These are phyloP conservation scores for Lamellibrachia luymesi DNA, from an alignment of 1,140 invertebrate genomes.

Conservation along the genomic window DNA sequence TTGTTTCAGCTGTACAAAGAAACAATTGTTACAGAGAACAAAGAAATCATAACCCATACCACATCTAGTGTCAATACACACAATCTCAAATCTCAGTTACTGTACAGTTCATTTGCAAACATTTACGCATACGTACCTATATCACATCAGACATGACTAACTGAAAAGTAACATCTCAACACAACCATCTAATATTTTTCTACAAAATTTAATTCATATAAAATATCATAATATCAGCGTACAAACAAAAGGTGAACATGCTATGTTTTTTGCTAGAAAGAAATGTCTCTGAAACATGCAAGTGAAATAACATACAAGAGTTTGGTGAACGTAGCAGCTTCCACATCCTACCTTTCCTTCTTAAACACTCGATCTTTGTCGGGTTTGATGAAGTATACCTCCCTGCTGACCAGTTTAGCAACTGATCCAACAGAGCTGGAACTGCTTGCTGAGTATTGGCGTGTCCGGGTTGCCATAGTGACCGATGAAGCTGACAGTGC, in stretches of 20 bases:
- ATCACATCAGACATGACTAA: neutral
- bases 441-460: constrained; percentile 36
- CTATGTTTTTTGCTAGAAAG: constrained; percentile 18
- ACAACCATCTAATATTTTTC: neutral
- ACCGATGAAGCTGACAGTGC: constrained; percentile 12
- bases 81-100: neutral
- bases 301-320: constrained; percentile 15
- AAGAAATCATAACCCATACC: neutral
- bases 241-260: neutral
- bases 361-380: constrained; percentile 62
- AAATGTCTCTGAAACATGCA: constrained; percentile 10
- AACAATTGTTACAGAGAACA: neutral
- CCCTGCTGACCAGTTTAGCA: constrained; percentile 37
- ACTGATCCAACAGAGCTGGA: constrained; percentile 29
- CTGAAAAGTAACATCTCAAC: neutral
- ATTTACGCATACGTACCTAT: neutral
- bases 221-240: neutral
- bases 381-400: constrained; percentile 58
- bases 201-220: neutral
- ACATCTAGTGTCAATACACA: neutral
- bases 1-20: neutral
- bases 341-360: constrained; percentile 62
- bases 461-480: neutral
- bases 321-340: constrained; percentile 20
- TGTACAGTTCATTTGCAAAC: neutral